Evolutionary conservation across 1,140 invertebrate species (phyloP).

Genomic region (Tetranychus urticae): DNA sequence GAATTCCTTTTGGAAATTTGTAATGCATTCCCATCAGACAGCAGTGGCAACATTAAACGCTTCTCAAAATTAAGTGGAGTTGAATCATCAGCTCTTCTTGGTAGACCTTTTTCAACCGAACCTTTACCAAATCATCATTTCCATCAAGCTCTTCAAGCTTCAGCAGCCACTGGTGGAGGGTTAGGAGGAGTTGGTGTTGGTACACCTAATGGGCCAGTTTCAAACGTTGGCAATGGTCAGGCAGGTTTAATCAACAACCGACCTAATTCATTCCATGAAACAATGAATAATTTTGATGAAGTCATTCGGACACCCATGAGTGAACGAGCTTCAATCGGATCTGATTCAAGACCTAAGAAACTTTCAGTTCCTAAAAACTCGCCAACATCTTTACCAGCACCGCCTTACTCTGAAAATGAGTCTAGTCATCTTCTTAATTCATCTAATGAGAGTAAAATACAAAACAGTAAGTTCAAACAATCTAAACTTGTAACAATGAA

Average conservation of each 20-base stretch:
- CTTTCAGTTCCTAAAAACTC: too few relatives aligned
- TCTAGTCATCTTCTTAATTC: too few relatives aligned
- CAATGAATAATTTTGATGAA: background rate
- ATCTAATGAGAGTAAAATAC: too few relatives aligned
- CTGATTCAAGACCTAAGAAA: too few relatives aligned
- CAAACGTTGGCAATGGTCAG: slow-evolving; percentile 36
- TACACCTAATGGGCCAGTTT: slow-evolving; percentile 38
- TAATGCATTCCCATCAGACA: slow-evolving; percentile 24
- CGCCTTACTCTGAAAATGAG: too few relatives aligned
- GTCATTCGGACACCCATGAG: too few relatives aligned
- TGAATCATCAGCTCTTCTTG: background rate
- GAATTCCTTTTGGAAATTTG: slow-evolving; percentile 20
- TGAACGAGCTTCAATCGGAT: too few relatives aligned
- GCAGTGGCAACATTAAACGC: slow-evolving; percentile 33
- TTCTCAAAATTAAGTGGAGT: slow-evolving; percentile 25
- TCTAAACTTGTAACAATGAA: too few relatives aligned
- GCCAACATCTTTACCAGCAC: too few relatives aligned
- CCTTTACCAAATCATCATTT: background rate
- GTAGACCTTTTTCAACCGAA: background rate
- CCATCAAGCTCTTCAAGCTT: background rate
- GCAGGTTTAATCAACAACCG: background rate
- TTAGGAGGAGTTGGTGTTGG: slow-evolving; percentile 10
- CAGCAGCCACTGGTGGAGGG: background rate
- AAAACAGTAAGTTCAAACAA: too few relatives aligned
- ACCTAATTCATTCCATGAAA: slow-evolving; percentile 2